A percentile compares a stretch with the other conserved stretches of the same genome.
phyloP scores from a whole-genome alignment of 2,113 vertebrate genomes.

The Xiphophorus maculatus region DNA sequence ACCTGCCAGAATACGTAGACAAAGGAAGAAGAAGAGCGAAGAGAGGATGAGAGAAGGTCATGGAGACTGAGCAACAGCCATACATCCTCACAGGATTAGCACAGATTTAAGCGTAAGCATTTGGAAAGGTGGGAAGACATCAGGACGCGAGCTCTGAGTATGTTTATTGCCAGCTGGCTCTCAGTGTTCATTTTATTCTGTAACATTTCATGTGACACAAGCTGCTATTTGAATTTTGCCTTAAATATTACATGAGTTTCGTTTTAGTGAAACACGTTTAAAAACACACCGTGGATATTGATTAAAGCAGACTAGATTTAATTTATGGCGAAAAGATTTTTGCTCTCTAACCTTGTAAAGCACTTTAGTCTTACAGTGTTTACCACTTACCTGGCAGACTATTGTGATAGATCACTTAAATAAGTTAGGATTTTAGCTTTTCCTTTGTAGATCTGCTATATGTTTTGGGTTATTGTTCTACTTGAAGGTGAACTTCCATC shows the following conservation, averaged over 20 bases:
- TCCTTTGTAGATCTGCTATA: not conserved
- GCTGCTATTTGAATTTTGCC: not conserved
- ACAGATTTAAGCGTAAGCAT: conserved; percentile 20
- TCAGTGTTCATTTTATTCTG: not conserved
- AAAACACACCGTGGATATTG: conserved; percentile 12
- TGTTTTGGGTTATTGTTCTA: not conserved
- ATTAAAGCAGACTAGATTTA: conserved; percentile 8
- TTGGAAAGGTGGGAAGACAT: conserved; percentile 30
- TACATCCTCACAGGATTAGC: conserved; percentile 15
- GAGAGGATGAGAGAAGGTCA: conserved; percentile 61
- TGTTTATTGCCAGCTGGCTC: not conserved
- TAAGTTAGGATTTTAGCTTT: not conserved
- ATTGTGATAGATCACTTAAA: not conserved
- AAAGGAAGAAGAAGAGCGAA: conserved; percentile 40
- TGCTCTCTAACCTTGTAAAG: not conserved
- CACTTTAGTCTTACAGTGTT: not conserved
- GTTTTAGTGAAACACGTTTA: not conserved
- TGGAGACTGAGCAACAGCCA: conserved; percentile 22
- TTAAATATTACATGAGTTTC: conserved; percentile 3
- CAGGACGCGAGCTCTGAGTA: not conserved
- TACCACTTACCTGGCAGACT: not conserved
- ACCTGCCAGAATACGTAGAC: conserved; percentile 48
- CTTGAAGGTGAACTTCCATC: not conserved
- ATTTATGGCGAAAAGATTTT: not conserved
- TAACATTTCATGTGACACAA: not conserved